Evolutionary conservation across 2,113 vertebrate species (phyloP).

Genomic region (Onychostruthus taczanowskii): DNA sequence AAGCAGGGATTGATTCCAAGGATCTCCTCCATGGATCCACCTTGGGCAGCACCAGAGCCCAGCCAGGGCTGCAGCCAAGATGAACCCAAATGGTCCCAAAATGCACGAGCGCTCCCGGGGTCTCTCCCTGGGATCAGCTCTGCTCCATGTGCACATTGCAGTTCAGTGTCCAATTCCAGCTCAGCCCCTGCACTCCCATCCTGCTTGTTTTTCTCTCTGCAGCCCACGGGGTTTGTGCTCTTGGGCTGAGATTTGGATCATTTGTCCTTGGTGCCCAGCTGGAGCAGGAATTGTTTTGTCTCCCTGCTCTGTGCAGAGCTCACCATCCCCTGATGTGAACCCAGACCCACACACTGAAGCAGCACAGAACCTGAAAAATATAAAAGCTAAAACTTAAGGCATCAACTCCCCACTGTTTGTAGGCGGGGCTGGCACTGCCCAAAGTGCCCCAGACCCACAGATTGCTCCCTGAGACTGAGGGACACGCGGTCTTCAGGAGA

Average conservation of each 20-base stretch:
- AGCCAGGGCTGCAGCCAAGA: no score
- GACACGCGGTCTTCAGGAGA: not conserved
- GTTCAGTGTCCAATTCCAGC: not conserved
- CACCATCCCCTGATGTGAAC: not conserved
- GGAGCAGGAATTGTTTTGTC: not conserved
- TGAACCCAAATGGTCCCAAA: not conserved
- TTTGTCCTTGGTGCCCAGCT: not conserved
- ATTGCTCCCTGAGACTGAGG: not conserved
- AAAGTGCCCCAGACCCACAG: rapidly evolving
- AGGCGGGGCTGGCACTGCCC: not conserved
- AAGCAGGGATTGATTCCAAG: not conserved
- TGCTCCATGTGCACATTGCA: not conserved
- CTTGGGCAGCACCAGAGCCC: not conserved
- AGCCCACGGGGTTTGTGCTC: not conserved
- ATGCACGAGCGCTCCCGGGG: not conserved
- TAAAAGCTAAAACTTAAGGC: not conserved
- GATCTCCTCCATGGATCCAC: not conserved
- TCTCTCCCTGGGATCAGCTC: no score
- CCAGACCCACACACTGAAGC: not conserved
- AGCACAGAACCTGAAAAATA: not conserved
- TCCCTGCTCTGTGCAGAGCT: not conserved
- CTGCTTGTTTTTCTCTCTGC: not conserved
- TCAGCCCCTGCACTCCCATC: not conserved
- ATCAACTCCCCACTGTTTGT: not conserved
- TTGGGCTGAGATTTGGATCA: not conserved